Conservation (phyloP, 2,797 vertebrate species). For the Lindbergichthys nudifrons region DNA sequence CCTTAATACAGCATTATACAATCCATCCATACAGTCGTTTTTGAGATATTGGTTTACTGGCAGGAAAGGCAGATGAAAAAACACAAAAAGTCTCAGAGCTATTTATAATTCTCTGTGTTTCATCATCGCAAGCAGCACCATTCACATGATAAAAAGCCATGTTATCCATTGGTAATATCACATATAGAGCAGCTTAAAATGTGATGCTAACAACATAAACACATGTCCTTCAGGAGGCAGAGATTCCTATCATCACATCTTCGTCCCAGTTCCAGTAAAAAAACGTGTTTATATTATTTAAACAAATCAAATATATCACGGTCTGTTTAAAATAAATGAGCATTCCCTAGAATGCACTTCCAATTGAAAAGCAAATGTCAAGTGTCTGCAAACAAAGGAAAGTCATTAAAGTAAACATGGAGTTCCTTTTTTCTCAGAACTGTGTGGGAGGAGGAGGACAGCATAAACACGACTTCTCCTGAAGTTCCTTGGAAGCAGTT, state of each 20-base stretch:
- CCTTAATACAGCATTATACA: too few species aligned
- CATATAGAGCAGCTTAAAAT: too few species aligned
- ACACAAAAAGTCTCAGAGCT: background rate
- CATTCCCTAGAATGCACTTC: background rate
- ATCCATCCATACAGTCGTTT: background rate
- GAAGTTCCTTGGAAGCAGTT: background rate
- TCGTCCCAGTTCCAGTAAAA: constrained; percentile 1
- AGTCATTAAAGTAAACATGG: constrained; percentile 22
- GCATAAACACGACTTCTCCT: background rate
- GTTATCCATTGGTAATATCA: background rate
- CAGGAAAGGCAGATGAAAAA: background rate
- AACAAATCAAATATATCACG: constrained; percentile 2
- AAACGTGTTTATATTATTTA: background rate
- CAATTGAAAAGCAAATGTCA: background rate
- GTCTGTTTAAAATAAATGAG: background rate
- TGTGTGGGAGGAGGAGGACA: background rate
- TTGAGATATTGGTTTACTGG: background rate
- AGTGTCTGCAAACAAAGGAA: constrained; percentile 25
- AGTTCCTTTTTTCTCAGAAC: constrained; percentile 18
- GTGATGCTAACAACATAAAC: too few species aligned
- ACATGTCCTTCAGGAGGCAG: background rate
- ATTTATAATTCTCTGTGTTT: background rate
- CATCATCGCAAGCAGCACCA: background rate
- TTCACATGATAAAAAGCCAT: background rate
- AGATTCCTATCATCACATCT: background rate